phyloP scores from a whole-genome alignment of 2,888 invertebrate species.

The Slavum lentiscoides region DNA sequence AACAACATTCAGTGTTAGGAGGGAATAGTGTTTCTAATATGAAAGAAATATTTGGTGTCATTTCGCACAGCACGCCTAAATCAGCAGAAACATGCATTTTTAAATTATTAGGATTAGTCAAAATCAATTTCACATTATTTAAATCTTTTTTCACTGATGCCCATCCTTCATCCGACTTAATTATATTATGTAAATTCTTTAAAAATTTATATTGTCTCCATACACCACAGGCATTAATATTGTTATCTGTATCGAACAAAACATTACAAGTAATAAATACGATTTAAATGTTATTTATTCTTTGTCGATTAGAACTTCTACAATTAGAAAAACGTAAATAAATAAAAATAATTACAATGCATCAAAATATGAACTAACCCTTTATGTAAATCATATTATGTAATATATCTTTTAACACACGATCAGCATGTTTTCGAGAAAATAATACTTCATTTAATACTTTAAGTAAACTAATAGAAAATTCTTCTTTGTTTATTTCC shows the following conservation, averaged over 20 bases:
- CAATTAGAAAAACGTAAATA: background rate
- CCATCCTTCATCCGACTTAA: constrained; percentile 63
- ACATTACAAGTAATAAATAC: background rate
- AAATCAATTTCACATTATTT: constrained; percentile 64
- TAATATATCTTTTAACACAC: constrained; percentile 68
- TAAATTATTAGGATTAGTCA: constrained; percentile 68
- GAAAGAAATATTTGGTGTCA: constrained; percentile 62
- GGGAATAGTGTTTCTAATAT: constrained; percentile 64
- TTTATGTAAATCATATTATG: constrained; percentile 66
- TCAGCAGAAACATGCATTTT: constrained; percentile 76
- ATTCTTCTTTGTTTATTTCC: constrained; percentile 72
- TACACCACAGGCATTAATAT: constrained; percentile 71
- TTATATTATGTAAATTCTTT: constrained; percentile 67
- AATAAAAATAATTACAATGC: background rate
- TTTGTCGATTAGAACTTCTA: too few relatives aligned
- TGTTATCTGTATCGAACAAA: constrained; percentile 66
- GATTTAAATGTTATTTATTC: too few relatives aligned
- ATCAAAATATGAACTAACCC: constrained; percentile 60
- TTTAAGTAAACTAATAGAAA: constrained; percentile 78
- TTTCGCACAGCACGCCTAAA: constrained; percentile 65
- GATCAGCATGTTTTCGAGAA: constrained; percentile 73
- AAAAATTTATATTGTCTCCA: constrained; percentile 78
- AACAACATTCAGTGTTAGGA: constrained; percentile 54
- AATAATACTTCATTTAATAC: constrained; percentile 80
- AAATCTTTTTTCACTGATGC: constrained; percentile 62